Conservation (phyloP, 2,113 vertebrate genomes). For the Pitta sordida region DNA sequence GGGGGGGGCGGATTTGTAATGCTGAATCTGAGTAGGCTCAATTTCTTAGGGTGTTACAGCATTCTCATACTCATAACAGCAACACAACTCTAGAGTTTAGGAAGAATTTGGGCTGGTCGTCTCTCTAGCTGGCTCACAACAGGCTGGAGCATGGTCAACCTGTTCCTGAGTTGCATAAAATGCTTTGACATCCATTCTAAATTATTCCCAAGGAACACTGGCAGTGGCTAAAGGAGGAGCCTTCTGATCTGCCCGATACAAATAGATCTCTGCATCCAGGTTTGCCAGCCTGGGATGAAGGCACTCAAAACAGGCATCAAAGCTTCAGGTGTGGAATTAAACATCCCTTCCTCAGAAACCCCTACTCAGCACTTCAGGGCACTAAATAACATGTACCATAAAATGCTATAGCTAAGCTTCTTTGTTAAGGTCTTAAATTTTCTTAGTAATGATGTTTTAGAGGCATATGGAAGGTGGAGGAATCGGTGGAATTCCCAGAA, state of each 20-base stretch:
- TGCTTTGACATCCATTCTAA: fast-evolving
- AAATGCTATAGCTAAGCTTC: background rate
- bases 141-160: fast-evolving
- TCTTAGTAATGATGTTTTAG: background rate
- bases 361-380: background rate
- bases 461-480: background rate
- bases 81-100: background rate
- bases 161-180: background rate
- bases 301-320: background rate
- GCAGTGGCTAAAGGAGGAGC: background rate
- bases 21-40: background rate
- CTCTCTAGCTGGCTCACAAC: background rate
- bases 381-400: background rate
- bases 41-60: background rate
- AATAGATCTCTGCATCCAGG: background rate
- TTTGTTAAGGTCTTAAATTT: background rate
- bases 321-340: background rate
- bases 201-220: background rate
- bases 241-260: background rate
- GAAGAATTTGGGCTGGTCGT: background rate
- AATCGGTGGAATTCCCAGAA: background rate
- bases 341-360: background rate
- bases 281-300: background rate
- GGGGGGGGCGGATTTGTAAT: too few relatives aligned
- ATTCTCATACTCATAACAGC: background rate